These are phyloP conservation scores for Gryon sp. DNA, from an alignment of 1,140 invertebrate species.

Conservation along the genomic window DNA sequence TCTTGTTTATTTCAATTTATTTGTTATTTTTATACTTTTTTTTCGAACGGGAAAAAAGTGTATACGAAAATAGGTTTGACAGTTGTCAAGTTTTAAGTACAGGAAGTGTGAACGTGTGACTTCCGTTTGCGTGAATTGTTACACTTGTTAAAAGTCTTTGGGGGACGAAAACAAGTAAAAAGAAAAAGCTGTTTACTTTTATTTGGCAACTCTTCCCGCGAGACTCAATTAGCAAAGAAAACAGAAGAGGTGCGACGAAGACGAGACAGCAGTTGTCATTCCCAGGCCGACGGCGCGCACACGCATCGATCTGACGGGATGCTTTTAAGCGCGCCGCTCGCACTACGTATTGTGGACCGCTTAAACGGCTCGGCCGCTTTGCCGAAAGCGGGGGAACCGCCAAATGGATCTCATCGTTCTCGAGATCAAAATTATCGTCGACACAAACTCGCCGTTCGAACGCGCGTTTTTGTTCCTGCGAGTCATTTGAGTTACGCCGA, in stretches of 20 bases:
- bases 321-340: conserved; percentile 73
- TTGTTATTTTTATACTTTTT: no score
- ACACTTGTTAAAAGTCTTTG: conserved; percentile 21
- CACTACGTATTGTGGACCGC: conserved; percentile 55
- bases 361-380: conserved; percentile 48
- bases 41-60: no score
- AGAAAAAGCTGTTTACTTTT: conserved; percentile 24
- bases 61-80: no score
- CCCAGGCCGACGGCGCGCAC: conserved; percentile 51
- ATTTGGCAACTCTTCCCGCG: conserved; percentile 47
- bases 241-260: conserved; percentile 64
- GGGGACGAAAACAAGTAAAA: no score
- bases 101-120: neutral
- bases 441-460: conserved; percentile 31
- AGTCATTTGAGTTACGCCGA: conserved; percentile 38
- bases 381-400: conserved; percentile 52
- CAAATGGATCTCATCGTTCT: conserved; percentile 57
- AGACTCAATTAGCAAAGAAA: conserved; percentile 77
- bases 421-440: conserved; percentile 44
- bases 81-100: no score
- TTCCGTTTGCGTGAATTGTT: conserved; percentile 30
- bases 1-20: no score
- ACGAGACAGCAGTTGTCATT: conserved; percentile 61
- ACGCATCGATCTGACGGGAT: conserved; percentile 72
- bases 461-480: no score